Evolutionary conservation across 1,140 invertebrate species (phyloP).

Genomic region (Aphidius ervi): DNA sequence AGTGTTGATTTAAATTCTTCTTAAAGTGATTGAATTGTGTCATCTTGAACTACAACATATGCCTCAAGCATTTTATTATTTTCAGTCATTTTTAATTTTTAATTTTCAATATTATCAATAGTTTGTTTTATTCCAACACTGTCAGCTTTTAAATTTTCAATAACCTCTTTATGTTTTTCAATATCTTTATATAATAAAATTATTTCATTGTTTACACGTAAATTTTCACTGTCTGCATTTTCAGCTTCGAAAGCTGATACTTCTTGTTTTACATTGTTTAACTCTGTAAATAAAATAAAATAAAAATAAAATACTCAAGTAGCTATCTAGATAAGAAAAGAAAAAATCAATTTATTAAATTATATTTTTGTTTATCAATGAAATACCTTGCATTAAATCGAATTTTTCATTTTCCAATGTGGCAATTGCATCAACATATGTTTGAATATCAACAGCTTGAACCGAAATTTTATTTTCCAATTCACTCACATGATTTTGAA

Average conservation of each 20-base stretch:
- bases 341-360: conserved; percentile 17
- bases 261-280: conserved; percentile 57
- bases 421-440: conserved; percentile 58
- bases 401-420: conserved; percentile 63
- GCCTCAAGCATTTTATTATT: conserved; percentile 26
- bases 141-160: not conserved
- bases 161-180: not conserved
- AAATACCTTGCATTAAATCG: conserved; percentile 61
- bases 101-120: not conserved
- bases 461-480: conserved; percentile 43
- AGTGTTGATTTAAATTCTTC: conserved; percentile 42
- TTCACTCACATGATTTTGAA: conserved; percentile 41
- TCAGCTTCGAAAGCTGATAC: conserved; percentile 59
- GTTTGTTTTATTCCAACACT: not conserved
- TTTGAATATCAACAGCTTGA: conserved; percentile 51
- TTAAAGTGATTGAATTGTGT: conserved; percentile 32
- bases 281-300: conserved; percentile 50
- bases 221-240: conserved; percentile 60
- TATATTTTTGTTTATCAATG: conserved; percentile 15
- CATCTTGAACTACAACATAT: conserved; percentile 32
- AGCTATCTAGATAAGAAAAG: not conserved
- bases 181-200: conserved; percentile 1
- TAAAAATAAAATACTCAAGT: too few relatives aligned
- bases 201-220: conserved; percentile 46
- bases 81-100: conserved; percentile 22